Conservation (phyloP, 2,888 invertebrate genomes). For the Gryllus longicercus region DNA sequence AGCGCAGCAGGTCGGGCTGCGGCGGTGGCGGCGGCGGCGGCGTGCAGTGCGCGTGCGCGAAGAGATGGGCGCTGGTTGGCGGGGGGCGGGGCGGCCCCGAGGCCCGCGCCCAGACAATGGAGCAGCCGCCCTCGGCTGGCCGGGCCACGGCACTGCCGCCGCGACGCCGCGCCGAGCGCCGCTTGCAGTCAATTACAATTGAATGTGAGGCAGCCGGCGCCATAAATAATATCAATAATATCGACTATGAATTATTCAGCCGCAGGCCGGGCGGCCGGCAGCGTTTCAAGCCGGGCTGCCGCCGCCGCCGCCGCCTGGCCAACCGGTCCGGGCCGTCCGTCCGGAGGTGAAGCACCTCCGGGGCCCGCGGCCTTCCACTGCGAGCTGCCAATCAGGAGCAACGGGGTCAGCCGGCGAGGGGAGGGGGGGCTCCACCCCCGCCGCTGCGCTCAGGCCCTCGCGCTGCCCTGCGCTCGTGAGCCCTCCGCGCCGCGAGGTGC, state of each 20-base stretch:
- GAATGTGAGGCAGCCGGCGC: too few species aligned
- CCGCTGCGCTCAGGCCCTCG: too few species aligned
- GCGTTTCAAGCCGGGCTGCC: neutral
- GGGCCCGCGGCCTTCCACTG: neutral
- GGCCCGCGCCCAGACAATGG: constrained; percentile 26
- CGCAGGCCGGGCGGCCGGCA: constrained; percentile 22
- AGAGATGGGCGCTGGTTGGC: neutral
- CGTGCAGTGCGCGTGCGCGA: neutral
- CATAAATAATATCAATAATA: too few species aligned
- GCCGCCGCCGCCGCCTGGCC: neutral
- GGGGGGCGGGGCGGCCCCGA: neutral
- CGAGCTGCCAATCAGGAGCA: neutral
- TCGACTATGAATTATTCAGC: too few species aligned
- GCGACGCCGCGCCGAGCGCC: neutral
- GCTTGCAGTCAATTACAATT: too few species aligned
- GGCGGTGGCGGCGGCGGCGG: neutral
- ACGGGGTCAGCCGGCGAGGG: constrained; percentile 17
- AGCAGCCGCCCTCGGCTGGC: constrained; percentile 10
- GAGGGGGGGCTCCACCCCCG: too few species aligned
- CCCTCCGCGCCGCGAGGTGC: neutral
- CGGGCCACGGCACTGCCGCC: neutral
- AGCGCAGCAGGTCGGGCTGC: neutral
- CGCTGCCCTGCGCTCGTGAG: too few species aligned
- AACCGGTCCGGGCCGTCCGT: neutral
- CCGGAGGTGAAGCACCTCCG: constrained; percentile 1